Conservation (phyloP, 2,797 vertebrate genomes). For the Acrocephalus scirpaceus region DNA sequence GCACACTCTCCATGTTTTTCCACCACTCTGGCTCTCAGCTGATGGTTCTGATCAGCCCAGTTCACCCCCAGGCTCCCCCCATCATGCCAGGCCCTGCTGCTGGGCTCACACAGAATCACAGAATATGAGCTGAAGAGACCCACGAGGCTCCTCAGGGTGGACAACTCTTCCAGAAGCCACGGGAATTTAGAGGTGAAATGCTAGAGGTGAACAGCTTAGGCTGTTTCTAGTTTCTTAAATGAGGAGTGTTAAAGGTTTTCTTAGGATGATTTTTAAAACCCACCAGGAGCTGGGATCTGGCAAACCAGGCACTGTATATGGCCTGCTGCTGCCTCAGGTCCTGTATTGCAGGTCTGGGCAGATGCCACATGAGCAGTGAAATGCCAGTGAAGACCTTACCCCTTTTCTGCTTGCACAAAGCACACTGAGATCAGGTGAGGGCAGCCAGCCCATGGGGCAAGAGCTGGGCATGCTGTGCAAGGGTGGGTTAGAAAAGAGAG, state of each 20-base stretch:
- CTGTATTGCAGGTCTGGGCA: fast-evolving
- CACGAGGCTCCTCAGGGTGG: not conserved
- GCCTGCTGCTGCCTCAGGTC: not conserved
- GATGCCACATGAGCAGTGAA: not conserved
- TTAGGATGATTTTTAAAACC: not conserved
- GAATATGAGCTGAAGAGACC: not conserved
- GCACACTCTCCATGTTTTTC: fast-evolving
- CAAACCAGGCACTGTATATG: fast-evolving
- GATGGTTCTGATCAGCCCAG: not conserved
- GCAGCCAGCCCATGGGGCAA: not conserved
- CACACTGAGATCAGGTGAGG: not conserved
- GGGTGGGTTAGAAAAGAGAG: not conserved
- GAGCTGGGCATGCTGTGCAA: not conserved
- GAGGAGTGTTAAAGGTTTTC: not conserved
- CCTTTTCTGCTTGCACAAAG: not conserved
- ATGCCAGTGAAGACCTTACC: not conserved
- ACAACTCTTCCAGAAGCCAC: not conserved
- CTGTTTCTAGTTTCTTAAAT: not conserved
- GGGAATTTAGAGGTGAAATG: not conserved
- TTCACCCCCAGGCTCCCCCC: not conserved
- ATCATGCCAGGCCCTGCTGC: not conserved
- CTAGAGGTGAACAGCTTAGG: not conserved
- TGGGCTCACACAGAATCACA: not conserved
- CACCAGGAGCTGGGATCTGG: not conserved
- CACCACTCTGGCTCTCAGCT: not conserved